A percentile compares a stretch with the other conserved stretches of the same genome.
phyloP scores from a whole-genome alignment of 2,797 vertebrate genomes.

The Craterocephalus amniculus region DNA sequence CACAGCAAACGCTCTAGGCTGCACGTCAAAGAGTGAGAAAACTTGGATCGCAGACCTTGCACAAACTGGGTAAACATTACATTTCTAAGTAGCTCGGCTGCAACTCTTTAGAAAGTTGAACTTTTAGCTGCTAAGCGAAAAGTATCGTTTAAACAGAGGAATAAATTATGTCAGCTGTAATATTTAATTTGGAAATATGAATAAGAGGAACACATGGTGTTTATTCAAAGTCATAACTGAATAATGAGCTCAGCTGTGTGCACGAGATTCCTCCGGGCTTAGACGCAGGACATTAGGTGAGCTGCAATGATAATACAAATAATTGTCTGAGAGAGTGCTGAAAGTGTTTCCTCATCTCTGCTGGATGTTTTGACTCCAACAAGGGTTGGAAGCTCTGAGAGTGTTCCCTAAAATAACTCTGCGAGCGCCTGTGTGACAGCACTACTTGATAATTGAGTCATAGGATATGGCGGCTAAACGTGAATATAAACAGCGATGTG shows the following conservation, averaged over 20 bases:
- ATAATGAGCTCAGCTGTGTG: conserved; percentile 67
- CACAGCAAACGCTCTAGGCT: conserved; percentile 57
- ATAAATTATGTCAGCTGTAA: conserved; percentile 1
- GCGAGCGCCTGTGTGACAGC: conserved; percentile 64
- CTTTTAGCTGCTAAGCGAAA: conserved; percentile 11
- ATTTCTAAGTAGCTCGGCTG: conserved; percentile 36
- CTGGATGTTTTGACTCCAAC: conserved; percentile 71
- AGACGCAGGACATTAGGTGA: conserved; percentile 59
- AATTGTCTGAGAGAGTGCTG: conserved; percentile 52
- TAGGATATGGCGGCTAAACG: conserved; percentile 76
- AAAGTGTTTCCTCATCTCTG: conserved; percentile 61
- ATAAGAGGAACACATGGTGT: conserved; percentile 16
- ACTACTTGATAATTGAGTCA: conserved; percentile 82
- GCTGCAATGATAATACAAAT: conserved; percentile 53
- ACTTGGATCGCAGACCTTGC: conserved; percentile 29
- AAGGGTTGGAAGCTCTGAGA: conserved; percentile 68
- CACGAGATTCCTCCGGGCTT: conserved; percentile 62
- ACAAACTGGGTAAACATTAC: conserved; percentile 57
- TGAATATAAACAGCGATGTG: conserved; percentile 79
- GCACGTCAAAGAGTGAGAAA: conserved; percentile 46
- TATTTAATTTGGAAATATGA: conserved; percentile 45
- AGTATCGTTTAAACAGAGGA: not conserved
- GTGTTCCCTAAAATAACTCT: conserved; percentile 75
- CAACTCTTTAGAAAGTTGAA: conserved; percentile 35
- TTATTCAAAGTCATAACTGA: conserved; percentile 43